Conservation (phyloP, 2,113 vertebrate genomes). For the Arothron firmamentum region DNA sequence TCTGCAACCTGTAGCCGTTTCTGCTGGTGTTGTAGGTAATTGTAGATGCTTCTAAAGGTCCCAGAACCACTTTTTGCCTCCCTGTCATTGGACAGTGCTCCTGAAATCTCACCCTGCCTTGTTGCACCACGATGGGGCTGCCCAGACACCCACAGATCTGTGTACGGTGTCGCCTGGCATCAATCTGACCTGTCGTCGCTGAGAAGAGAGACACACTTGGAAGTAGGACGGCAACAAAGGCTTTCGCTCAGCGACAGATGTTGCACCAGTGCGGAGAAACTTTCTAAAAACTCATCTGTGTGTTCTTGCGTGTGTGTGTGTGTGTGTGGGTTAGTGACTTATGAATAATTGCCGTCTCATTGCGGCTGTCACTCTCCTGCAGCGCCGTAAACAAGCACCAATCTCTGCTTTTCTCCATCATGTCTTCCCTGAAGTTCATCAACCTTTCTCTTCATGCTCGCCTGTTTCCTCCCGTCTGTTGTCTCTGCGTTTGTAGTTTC, state of each 20-base stretch:
- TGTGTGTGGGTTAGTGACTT: conserved; percentile 46
- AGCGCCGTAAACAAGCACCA: conserved; percentile 50
- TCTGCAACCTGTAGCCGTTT: no score
- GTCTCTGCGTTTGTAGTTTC: neutral
- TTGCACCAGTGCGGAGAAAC: conserved; percentile 1
- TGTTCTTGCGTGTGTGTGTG: conserved; percentile 4
- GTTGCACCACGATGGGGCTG: conserved; percentile 20
- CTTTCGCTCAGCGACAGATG: conserved; percentile 20
- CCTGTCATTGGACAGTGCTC: neutral
- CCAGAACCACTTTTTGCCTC: no score
- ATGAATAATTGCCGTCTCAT: conserved; percentile 50
- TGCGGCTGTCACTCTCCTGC: conserved; percentile 46
- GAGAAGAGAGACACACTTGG: conserved; percentile 25
- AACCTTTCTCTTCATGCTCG: conserved; percentile 27
- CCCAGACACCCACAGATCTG: conserved; percentile 4
- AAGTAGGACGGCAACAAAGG: conserved; percentile 3
- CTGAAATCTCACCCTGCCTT: conserved; percentile 22
- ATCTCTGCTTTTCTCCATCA: conserved; percentile 26
- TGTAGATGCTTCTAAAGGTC: no score
- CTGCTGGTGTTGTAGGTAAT: no score
- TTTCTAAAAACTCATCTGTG: no score
- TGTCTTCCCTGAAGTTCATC: conserved; percentile 25
- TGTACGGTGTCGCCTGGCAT: neutral
- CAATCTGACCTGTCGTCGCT: conserved; percentile 41
- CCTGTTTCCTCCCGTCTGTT: conserved; percentile 12